Evolutionary conservation across 2,888 invertebrate genomes (phyloP), one percentile per base, ranked within the genome.

Genomic region (Harpagoxenus sublaevis): DNA sequence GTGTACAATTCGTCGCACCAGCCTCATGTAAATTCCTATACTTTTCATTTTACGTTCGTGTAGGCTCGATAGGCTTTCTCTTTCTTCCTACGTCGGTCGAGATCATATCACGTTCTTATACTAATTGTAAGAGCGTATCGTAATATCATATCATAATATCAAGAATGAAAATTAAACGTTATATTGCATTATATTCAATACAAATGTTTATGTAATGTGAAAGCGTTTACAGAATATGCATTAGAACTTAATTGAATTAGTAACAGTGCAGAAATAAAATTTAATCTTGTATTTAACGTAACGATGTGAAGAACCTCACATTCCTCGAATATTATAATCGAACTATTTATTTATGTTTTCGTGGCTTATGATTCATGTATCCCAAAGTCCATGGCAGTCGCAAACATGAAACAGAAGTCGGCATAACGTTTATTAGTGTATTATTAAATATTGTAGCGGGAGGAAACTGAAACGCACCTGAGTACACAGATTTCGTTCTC

Each of bases 21-120:
- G 42, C 42, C 23, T 23, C 35, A 39, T 28, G 12, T 12, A 57
- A 79, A 60, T 65, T 35, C 23, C 35, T 9, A 18, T 39, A 79
- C 60, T 70, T 70, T 70, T 70, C 60, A 79, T 60, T 79, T 79
- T 45, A 79, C 48, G 70, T 60, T 79, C 60, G 79, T 70, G 70
- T 60, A 35, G 60, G 3, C 35, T 57, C 57, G 31, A 68, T 79
- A 79, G 70, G 70, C 79, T 79, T 79, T 79, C 79, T 79, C 79
- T 79, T 79, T 79, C 79, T 48, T 60, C 28, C 31, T 57, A n/a
- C 31, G 68, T 70, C 10, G 23, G 23, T 51, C 48, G 60, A 70
- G 79, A 79, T 79, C 60, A 18, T 70, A 70, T 70, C 79, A 39
- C 18, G 48, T 70, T 79, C 45, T 48, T 48, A 70, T 10, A 60